Conservation (phyloP, 2,113 vertebrate genomes). For the Lophius piscatorius region DNA sequence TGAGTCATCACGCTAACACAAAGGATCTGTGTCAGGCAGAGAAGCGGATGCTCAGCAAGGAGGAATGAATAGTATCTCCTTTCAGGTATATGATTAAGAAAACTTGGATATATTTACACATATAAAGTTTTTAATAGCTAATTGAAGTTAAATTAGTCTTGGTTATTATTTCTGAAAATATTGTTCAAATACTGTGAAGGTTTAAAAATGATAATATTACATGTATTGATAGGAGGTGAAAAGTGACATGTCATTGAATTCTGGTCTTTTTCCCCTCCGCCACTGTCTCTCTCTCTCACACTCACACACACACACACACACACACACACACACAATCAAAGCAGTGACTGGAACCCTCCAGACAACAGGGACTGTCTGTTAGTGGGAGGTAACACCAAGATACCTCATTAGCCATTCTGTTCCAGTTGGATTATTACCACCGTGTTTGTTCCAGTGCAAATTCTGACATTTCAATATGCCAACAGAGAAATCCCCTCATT, state of each 20-base stretch:
- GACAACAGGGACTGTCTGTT: slow-evolving; percentile 37
- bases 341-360: slow-evolving; percentile 59
- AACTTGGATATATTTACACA: too few relatives aligned
- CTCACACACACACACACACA: slow-evolving; percentile 11
- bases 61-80: too few relatives aligned
- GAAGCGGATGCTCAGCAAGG: too few relatives aligned
- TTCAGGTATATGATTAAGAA: too few relatives aligned
- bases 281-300: background rate
- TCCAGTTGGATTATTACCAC: slow-evolving; percentile 69
- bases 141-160: too few relatives aligned
- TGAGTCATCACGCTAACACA: too few relatives aligned
- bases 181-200: background rate
- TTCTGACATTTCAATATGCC: slow-evolving; percentile 82
- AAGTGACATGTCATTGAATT: background rate
- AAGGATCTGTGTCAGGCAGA: too few relatives aligned
- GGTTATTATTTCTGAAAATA: too few relatives aligned
- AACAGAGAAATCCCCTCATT: slow-evolving; percentile 71
- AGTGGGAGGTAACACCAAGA: slow-evolving; percentile 67
- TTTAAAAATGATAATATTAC: background rate
- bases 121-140: too few relatives aligned
- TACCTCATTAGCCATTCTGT: slow-evolving; percentile 70
- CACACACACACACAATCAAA: slow-evolving; percentile 44
- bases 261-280: too few relatives aligned
- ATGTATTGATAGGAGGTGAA: background rate
- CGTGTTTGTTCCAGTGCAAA: slow-evolving; percentile 81